A percentile compares a stretch with the other conserved stretches of the same genome.
phyloP scores from a whole-genome alignment of 2,113 vertebrate species.

The Cariama cristata region DNA sequence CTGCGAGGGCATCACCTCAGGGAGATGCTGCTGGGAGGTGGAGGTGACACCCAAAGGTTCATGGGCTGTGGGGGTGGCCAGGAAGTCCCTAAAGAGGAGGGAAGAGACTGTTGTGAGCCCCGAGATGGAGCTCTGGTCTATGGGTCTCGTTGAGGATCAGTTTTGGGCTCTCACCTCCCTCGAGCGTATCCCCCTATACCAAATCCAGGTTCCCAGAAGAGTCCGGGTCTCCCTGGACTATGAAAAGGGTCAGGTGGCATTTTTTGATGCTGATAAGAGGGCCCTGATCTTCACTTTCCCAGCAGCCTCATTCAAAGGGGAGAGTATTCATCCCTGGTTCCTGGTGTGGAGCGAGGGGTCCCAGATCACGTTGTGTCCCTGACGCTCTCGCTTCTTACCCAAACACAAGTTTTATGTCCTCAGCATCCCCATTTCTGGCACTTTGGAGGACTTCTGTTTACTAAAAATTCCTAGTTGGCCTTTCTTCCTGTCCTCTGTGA shows the following conservation, averaged over 20 bases:
- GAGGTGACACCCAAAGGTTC: neutral
- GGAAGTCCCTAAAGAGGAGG: neutral
- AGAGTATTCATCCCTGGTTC: neutral
- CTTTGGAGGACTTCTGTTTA: rapidly evolving
- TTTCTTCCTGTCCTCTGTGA: rapidly evolving
- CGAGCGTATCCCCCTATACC: neutral
- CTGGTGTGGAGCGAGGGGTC: constrained; percentile 7
- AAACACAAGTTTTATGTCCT: neutral
- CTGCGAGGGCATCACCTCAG: neutral
- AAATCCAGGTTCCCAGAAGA: rapidly evolving
- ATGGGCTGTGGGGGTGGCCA: constrained; percentile 36
- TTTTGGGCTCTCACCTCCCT: constrained; percentile 28
- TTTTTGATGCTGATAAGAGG: neutral
- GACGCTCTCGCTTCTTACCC: neutral
- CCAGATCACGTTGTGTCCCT: neutral
- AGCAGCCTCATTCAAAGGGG: neutral
- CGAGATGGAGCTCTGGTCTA: neutral
- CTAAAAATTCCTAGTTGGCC: rapidly evolving
- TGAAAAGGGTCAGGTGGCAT: neutral
- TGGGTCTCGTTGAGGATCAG: neutral
- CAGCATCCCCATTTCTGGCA: rapidly evolving
- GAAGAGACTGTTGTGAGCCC: rapidly evolving
- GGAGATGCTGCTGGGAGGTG: constrained; percentile 30
- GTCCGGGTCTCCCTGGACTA: constrained; percentile 21
- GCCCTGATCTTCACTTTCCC: constrained; percentile 8